Percentiles rank a stretch among this genome's conserved stretches.
Evolutionary conservation across 2,113 vertebrate species (phyloP).

Genomic region (Pogonocichla stellata): DNA sequence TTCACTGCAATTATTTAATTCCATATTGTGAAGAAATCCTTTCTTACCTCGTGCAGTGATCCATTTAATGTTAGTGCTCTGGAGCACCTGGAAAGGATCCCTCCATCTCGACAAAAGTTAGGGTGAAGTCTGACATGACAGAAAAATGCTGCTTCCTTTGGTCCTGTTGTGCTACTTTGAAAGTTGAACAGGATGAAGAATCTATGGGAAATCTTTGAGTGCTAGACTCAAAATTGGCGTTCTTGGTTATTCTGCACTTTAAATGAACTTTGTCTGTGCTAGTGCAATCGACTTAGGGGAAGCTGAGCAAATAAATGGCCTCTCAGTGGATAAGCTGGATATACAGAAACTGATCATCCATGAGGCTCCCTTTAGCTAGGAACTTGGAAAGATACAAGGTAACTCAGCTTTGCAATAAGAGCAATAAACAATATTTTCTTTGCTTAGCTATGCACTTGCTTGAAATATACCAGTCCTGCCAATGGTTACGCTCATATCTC

Average conservation of each 20-base stretch:
- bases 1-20: neutral
- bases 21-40: neutral
- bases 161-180: neutral
- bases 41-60: neutral
- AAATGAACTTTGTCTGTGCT: neutral
- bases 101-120: neutral
- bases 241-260: neutral
- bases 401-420: neutral
- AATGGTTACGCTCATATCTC: rapidly evolving
- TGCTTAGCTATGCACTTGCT: neutral
- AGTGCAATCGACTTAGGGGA: neutral
- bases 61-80: neutral
- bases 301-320: neutral
- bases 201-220: neutral
- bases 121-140: neutral
- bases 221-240: neutral
- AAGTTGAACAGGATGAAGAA: neutral
- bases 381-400: neutral
- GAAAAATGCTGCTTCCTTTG: neutral
- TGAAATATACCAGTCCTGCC: neutral
- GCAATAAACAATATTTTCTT: neutral
- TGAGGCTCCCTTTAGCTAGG: neutral
- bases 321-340: neutral
- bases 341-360: neutral
- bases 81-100: neutral